Conservation (phyloP, 1,140 invertebrate genomes). For the Papilio polytes region DNA sequence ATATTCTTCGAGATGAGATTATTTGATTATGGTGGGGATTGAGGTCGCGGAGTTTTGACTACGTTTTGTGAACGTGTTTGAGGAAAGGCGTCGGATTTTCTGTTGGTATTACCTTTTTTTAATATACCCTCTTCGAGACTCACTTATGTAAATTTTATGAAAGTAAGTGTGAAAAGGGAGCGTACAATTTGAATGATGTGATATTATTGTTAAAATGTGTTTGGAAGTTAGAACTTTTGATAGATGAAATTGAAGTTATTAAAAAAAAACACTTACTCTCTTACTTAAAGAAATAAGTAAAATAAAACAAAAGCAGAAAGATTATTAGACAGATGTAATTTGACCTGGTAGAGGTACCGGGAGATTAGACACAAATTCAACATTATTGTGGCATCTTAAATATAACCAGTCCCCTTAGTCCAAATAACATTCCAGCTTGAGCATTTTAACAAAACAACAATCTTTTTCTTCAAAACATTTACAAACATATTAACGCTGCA, state of each 20-base stretch:
- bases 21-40: constrained; percentile 37
- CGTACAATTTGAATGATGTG: no score
- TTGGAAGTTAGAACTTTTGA: no score
- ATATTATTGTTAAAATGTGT: no score
- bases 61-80: constrained; percentile 28
- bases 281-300: no score
- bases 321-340: no score
- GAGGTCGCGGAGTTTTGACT: constrained; percentile 37
- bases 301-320: no score
- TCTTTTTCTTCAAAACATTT: constrained; percentile 17
- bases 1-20: constrained; percentile 37
- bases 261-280: no score
- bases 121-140: constrained; percentile 1
- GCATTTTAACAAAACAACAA: background rate
- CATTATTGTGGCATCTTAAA: no score
- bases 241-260: no score
- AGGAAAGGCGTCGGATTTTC: constrained; percentile 20
- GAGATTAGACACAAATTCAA: no score
- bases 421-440: background rate
- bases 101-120: constrained; percentile 25
- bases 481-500: constrained; percentile 37
- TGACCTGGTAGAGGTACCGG: no score
- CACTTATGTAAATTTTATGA: constrained; percentile 19
- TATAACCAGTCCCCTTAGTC: background rate
- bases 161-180: no score